phyloP scores from a whole-genome alignment of 2,888 invertebrate species.

The Agriopis marginaria region DNA sequence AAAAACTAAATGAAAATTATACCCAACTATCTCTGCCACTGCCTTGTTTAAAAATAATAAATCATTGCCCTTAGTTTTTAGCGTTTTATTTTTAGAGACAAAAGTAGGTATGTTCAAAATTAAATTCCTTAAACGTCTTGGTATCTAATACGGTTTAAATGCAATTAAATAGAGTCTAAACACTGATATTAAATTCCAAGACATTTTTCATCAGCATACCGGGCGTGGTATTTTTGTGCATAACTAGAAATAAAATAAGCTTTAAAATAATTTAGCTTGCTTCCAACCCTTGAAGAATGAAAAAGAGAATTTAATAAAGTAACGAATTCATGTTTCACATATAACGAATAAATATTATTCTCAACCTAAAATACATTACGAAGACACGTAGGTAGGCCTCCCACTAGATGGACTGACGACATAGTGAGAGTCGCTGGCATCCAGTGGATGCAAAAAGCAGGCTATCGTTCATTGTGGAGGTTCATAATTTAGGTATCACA shows the following conservation, averaged over 20 bases:
- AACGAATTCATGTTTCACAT: slow-evolving; percentile 3
- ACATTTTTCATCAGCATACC: slow-evolving; percentile 54
- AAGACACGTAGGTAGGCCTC: too few species aligned
- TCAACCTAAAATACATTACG: too few species aligned
- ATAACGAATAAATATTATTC: not conserved
- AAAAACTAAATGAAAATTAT: too few species aligned
- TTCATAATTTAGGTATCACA: too few species aligned
- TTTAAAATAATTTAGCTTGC: slow-evolving; percentile 49
- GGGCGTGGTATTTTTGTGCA: slow-evolving; percentile 55
- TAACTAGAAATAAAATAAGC: slow-evolving; percentile 47
- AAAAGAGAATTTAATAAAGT: slow-evolving; percentile 56
- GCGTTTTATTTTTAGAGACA: not conserved
- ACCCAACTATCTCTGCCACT: too few species aligned
- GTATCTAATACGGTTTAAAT: slow-evolving; percentile 5
- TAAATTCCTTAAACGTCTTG: slow-evolving; percentile 6
- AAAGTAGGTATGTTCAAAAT: slow-evolving; percentile 1
- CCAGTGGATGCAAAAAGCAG: too few species aligned
- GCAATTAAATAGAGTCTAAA: slow-evolving; percentile 39
- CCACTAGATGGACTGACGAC: too few species aligned
- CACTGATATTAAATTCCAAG: slow-evolving; percentile 72
- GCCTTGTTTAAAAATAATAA: too few species aligned
- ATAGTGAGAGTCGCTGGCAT: too few species aligned
- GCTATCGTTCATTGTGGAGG: too few species aligned
- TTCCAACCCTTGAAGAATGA: slow-evolving; percentile 37
- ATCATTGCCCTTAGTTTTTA: not conserved